A percentile compares a stretch with the other conserved stretches of the same genome.
These are phyloP conservation scores for Mallotus villosus DNA, from an alignment of 2,797 vertebrate genomes.

Conservation along the genomic window DNA sequence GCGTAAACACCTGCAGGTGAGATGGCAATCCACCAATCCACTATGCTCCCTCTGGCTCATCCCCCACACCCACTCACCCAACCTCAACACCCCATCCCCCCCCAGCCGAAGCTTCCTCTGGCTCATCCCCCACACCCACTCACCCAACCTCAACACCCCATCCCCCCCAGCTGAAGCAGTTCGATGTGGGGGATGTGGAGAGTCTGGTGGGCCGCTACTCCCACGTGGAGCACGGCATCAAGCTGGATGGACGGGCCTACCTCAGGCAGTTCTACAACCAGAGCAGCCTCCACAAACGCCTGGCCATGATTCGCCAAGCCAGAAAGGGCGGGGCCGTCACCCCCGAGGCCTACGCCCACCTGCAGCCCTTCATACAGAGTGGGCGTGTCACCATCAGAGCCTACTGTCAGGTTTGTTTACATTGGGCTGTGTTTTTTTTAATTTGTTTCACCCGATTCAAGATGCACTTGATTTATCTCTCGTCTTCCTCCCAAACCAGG, in stretches of 20 bases:
- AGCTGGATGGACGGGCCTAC: constrained; percentile 77
- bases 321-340: constrained; percentile 80
- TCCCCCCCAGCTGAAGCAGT: constrained; percentile 73
- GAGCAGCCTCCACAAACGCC: constrained; percentile 72
- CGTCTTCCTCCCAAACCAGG: too few species aligned
- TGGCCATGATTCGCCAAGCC: constrained; percentile 77
- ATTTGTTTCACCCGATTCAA: too few species aligned
- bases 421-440: too few species aligned
- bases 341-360: constrained; percentile 75
- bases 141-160: neutral
- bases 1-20: constrained; percentile 80
- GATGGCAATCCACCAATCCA: neutral
- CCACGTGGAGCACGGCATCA: constrained; percentile 78
- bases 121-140: neutral
- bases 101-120: too few species aligned
- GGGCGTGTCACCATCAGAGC: constrained; percentile 69
- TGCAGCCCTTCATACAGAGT: constrained; percentile 69
- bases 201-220: constrained; percentile 78
- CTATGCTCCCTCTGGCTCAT: neutral
- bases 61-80: neutral
- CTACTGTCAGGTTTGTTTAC: constrained; percentile 69
- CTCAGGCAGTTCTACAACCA: constrained; percentile 78
- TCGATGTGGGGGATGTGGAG: constrained; percentile 79
- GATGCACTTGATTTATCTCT: neutral
- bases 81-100: neutral